phyloP scores from a whole-genome alignment of 1,140 invertebrate species.

The Galendromus occidentalis region DNA sequence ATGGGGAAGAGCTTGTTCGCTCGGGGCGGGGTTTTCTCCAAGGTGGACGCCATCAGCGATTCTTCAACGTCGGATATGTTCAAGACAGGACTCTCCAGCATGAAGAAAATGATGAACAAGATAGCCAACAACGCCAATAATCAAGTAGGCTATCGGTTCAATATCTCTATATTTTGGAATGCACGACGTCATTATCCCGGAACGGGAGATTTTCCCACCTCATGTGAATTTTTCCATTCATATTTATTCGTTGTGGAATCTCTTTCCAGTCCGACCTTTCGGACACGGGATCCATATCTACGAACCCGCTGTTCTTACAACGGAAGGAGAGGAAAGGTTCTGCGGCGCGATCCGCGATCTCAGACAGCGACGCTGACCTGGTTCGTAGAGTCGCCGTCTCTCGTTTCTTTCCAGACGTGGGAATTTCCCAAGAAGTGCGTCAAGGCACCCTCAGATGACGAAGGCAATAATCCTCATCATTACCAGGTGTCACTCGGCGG shows the following conservation, averaged over 20 bases:
- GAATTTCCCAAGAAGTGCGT: too few relatives aligned
- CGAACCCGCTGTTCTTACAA: conserved; percentile 1
- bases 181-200: too few relatives aligned
- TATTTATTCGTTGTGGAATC: background rate
- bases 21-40: background rate
- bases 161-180: too few relatives aligned
- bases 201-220: too few relatives aligned
- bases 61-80: conserved; percentile 10
- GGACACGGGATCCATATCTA: background rate
- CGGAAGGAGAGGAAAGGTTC: background rate
- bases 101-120: conserved; percentile 8
- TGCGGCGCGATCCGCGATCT: background rate
- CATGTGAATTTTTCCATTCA: too few relatives aligned
- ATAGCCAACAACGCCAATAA: background rate
- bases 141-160: background rate
- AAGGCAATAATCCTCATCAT: too few relatives aligned
- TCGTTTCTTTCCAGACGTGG: too few relatives aligned
- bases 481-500: conserved; percentile 10
- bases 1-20: background rate
- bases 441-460: too few relatives aligned
- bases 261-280: background rate
- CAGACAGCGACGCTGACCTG: conserved; percentile 4
- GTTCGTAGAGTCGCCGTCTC: too few relatives aligned
- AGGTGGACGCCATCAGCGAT: background rate
- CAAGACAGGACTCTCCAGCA: conserved; percentile 7